Evolutionary conservation across 2,797 vertebrate species (phyloP), one percentile per base, ranked within the genome.

Genomic region (Hylomyscus alleni): DNA sequence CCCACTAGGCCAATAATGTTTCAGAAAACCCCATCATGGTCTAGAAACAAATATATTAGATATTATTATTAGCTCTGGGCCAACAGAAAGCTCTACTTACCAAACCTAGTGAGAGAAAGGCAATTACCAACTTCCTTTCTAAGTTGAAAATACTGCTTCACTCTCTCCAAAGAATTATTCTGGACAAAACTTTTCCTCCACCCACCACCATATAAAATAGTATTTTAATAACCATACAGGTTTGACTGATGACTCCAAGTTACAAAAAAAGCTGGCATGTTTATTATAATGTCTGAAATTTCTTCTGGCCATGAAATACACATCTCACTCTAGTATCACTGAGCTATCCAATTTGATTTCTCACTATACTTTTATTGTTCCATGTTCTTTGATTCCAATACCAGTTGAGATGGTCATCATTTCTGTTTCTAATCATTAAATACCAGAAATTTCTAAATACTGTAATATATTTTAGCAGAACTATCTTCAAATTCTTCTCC

Each of bases 271-370:
- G 12, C 20, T 44, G 19, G 26, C 0, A 83, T 86, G 93, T 91
- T 52, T 7, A 95, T 29, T 67, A 13, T 40, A 77, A 91, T 91
- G 80, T 94, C 15, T 62, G 24, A n/a, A 31, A 47, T 86, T 78
- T 77, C n/a, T 81, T 52, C 3, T 76, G 50, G 9, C 52, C 47
- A 20, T 17, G 31, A 0, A 34, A 26, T 65, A 13, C 8, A 17
- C 7, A 10, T 40, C 37, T 22, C 6, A 72, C 9, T 7, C 44
- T 76, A 40, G 6, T 8, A 75, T 62, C 19, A 6, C 69, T 22
- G 10, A 72, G 47, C 40, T 6, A 17, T 78, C 47, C 40, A 3
- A 3, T 26, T 58, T n/a, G 3, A 91, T 3, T 10, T 77, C 0
- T 24, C 58, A 26, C 47, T 81, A 12, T 31, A 37, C 58, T n/a